Conservation (phyloP, 2,797 vertebrate species). For the Tachyglossus aculeatus region DNA sequence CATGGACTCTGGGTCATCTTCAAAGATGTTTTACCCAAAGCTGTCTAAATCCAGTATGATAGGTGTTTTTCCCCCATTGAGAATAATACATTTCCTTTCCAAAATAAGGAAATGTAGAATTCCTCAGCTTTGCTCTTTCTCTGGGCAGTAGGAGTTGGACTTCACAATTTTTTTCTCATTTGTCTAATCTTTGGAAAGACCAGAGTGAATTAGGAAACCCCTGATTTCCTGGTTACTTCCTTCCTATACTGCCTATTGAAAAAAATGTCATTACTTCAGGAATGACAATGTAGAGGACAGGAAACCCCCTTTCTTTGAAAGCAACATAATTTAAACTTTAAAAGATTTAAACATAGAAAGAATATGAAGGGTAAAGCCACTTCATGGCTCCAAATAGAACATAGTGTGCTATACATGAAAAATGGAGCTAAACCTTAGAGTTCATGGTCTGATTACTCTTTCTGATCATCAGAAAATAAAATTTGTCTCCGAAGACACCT, state of each 20-base stretch:
- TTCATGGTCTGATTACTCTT: conserved; percentile 72
- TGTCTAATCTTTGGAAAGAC: conserved; percentile 20
- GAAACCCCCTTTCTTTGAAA: too few relatives aligned
- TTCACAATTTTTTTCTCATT: too few relatives aligned
- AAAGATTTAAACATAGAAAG: conserved; percentile 25
- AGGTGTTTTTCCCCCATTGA: conserved; percentile 1
- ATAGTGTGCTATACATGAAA: conserved; percentile 56
- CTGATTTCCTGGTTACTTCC: background rate
- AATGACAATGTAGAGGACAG: conserved; percentile 6
- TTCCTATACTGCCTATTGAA: conserved; percentile 17
- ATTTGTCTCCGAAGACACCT: conserved; percentile 70
- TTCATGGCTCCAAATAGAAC: conserved; percentile 67
- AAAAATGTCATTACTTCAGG: conserved; percentile 11
- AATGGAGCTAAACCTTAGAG: conserved; percentile 60
- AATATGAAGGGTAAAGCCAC: conserved; percentile 47
- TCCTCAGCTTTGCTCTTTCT: background rate
- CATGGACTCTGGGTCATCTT: too few relatives aligned
- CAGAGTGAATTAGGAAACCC: background rate
- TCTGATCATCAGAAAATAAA: conserved; percentile 69
- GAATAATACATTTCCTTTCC: background rate
- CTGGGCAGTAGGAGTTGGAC: too few relatives aligned
- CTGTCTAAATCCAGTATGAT: background rate
- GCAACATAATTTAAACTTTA: background rate
- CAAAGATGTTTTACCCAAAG: background rate
- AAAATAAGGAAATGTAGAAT: background rate